These are phyloP conservation scores for Agrochola litura DNA, from an alignment of 2,888 invertebrate species.

Conservation along the genomic window DNA sequence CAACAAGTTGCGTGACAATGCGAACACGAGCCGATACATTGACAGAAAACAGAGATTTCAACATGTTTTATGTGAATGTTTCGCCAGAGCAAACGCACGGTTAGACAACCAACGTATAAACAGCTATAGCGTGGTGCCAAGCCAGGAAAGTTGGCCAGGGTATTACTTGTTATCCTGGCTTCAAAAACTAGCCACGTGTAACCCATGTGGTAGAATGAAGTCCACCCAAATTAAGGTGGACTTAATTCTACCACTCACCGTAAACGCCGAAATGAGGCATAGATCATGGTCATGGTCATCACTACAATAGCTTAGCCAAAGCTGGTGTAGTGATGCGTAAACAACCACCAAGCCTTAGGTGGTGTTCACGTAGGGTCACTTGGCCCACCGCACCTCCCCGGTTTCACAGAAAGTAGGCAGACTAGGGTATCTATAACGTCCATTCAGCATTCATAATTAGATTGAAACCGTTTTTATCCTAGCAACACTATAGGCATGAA, in stretches of 20 bases:
- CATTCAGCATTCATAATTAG: background rate
- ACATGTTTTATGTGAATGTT: too few species aligned
- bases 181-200: background rate
- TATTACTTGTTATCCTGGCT: background rate
- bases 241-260: background rate
- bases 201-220: too few species aligned
- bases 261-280: background rate
- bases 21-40: too few species aligned
- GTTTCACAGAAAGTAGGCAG: background rate
- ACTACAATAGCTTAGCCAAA: background rate
- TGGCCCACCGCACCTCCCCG: background rate
- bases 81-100: too few species aligned
- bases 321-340: too few species aligned
- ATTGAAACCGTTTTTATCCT: background rate
- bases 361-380: background rate
- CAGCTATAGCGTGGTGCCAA: too few species aligned
- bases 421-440: too few species aligned
- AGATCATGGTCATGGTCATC: background rate
- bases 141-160: too few species aligned
- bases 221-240: background rate
- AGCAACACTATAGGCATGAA: constrained; percentile 3
- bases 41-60: too few species aligned
- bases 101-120: too few species aligned
- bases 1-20: too few species aligned
- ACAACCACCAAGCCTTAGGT: background rate